Percentiles rank a stretch among this genome's conserved stretches.
Conservation (phyloP, 2,113 vertebrate genomes). For the Mobula hypostoma region DNA sequence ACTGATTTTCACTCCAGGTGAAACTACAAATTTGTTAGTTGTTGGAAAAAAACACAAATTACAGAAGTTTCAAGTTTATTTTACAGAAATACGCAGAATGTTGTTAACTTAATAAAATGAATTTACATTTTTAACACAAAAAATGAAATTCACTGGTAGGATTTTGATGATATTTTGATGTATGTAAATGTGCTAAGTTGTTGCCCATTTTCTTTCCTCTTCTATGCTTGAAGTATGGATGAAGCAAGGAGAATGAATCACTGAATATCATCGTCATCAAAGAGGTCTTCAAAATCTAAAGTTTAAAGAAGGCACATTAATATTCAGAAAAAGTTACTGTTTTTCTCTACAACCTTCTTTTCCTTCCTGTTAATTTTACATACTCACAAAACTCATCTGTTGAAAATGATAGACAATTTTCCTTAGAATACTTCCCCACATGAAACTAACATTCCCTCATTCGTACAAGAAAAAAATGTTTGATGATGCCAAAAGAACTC, state of each 20-base stretch:
- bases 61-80: neutral
- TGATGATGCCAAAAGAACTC: neutral
- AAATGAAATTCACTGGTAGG: neutral
- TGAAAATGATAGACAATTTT: neutral
- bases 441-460: neutral
- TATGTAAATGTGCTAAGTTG: neutral
- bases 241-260: constrained; percentile 48
- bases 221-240: neutral
- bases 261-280: constrained; percentile 81
- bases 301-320: constrained; percentile 16
- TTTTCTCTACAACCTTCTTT: neutral
- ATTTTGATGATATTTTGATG: no score
- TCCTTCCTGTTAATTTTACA: neutral
- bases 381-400: neutral
- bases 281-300: constrained; percentile 81
- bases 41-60: neutral
- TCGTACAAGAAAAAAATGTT: neutral
- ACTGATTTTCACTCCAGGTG: constrained; percentile 52
- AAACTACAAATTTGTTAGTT: constrained; percentile 48
- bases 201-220: neutral
- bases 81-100: neutral
- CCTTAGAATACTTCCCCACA: neutral
- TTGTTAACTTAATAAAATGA: constrained; percentile 7
- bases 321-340: neutral
- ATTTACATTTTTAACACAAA: constrained; percentile 1